phyloP scores from a whole-genome alignment of 2,797 vertebrate genomes.

The Euphonia xanthogaster region DNA sequence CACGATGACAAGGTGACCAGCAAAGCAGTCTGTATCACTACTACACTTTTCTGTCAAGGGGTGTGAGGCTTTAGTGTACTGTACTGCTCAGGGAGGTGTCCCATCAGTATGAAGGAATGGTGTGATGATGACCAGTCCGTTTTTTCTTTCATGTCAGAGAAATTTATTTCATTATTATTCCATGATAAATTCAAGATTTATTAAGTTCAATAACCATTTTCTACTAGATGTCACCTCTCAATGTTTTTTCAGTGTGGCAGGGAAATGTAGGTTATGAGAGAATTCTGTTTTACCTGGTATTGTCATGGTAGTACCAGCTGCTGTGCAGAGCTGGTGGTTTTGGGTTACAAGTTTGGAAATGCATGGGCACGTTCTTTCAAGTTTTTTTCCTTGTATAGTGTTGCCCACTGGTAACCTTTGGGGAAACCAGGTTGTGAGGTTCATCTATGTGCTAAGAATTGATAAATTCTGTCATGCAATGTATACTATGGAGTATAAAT shows the following conservation, averaged over 20 bases:
- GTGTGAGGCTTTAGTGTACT: background rate
- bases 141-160: background rate
- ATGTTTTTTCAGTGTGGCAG: background rate
- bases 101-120: background rate
- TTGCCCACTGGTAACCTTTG: background rate
- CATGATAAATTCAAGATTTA: background rate
- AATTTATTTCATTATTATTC: background rate
- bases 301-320: background rate
- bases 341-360: background rate
- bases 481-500: background rate
- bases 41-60: background rate
- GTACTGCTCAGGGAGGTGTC: background rate
- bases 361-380: background rate
- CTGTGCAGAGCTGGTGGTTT: background rate
- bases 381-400: background rate
- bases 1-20: background rate
- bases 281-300: background rate
- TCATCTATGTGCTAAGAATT: background rate
- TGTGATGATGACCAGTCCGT: too few relatives aligned
- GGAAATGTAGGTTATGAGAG: background rate
- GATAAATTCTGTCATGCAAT: background rate
- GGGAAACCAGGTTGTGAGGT: background rate
- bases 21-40: background rate
- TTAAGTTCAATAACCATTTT: background rate
- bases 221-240: background rate